A percentile compares a stretch with the other conserved stretches of the same genome.
Conservation (phyloP, 1,140 invertebrate genomes). For the Drosophila nebulosa region DNA sequence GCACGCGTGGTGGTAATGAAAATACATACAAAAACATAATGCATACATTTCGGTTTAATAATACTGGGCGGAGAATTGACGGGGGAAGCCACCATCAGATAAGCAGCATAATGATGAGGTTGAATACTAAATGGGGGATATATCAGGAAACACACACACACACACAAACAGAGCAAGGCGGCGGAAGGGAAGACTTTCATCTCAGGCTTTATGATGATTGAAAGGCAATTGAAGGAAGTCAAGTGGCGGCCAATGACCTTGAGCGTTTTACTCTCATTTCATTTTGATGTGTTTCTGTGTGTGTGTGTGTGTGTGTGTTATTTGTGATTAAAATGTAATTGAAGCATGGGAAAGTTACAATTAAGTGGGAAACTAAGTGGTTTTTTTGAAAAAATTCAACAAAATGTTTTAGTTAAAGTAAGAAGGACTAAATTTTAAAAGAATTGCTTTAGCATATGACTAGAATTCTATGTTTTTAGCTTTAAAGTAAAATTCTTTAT, state of each 20-base stretch:
- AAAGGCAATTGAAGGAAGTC: constrained; percentile 53
- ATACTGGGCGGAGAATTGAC: constrained; percentile 11
- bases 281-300: not conserved
- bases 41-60: constrained; percentile 69
- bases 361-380: not conserved
- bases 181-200: not conserved
- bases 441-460: too few species aligned
- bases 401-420: too few species aligned
- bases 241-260: constrained; percentile 50
- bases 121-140: constrained; percentile 12
- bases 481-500: too few species aligned
- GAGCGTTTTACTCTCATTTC: not conserved
- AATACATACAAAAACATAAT: constrained; percentile 62
- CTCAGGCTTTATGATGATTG: constrained; percentile 55
- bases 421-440: too few species aligned
- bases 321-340: not conserved
- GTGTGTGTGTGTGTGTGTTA: not conserved
- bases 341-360: not conserved
- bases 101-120: constrained; percentile 44
- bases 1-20: constrained; percentile 73
- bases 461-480: too few species aligned
- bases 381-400: not conserved
- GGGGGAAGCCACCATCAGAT: constrained; percentile 25
- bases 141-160: not conserved
- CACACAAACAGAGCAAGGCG: not conserved